Evolutionary conservation across 1,140 invertebrate genomes (phyloP), one percentile per base, ranked within the genome.

Genomic region (Homalodisca vitripennis): DNA sequence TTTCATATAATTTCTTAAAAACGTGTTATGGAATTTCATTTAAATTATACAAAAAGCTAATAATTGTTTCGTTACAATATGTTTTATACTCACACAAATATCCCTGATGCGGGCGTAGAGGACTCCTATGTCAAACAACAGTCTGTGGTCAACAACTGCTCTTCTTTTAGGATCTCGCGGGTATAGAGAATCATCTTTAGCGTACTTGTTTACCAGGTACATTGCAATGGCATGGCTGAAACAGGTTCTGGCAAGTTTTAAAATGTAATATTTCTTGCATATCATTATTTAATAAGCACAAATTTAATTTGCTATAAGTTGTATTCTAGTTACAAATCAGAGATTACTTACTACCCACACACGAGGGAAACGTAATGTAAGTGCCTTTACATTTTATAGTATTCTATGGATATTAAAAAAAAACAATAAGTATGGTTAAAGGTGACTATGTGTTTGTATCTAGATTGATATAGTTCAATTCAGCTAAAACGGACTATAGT

Each of bases 41-140:
- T n/a, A n/a, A n/a, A n/a, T n/a, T n/a, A n/a, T n/a, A n/a, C n/a
- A n/a, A n/a, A n/a, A n/a, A n/a, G n/a, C n/a, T n/a, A n/a, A n/a
- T n/a, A n/a, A n/a, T n/a, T n/a, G n/a, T n/a, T n/a, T n/a, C n/a
- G n/a, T n/a, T n/a, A n/a, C n/a, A n/a, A n/a, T n/a, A n/a, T n/a
- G n/a, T n/a, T n/a, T n/a, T n/a, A 12, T 29, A 82, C 84, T 82
- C 79, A 88, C 87, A 70, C 84, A 87, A 74, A 86, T 87, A 30
- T 88, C 86, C 20, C 75, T 77, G 68, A 89, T 87, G 71, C 84
- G 78, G 62, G 85, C 80, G 77, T 89, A 90, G n/a, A 93, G 79
- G 1, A 83, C 86, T 29, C 87, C 87, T 72, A 87, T 78, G 74
- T 93, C 90, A 77, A 93, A 94, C 74, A 88, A 87, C 29, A 94